Evolutionary conservation across 2,797 vertebrate species (phyloP).

Genomic region (Alectoris magna): DNA sequence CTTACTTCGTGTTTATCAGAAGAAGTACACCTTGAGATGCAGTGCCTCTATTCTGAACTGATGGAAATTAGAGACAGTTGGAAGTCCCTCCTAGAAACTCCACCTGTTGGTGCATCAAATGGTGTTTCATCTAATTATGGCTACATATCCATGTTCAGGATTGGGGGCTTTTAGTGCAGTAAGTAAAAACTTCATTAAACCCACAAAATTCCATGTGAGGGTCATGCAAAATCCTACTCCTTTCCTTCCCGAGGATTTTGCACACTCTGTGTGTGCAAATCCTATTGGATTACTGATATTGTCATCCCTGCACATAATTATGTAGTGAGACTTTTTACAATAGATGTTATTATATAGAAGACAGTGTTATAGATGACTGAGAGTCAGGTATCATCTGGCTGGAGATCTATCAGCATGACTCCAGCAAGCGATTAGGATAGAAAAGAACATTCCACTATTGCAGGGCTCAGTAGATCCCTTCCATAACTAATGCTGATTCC

Average conservation of each 20-base stretch:
- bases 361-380: background rate
- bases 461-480: background rate
- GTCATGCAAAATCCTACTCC: background rate
- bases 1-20: background rate
- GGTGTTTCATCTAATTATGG: background rate
- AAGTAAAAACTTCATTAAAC: background rate
- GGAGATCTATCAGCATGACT: background rate
- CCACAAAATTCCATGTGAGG: background rate
- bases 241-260: background rate
- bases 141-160: background rate
- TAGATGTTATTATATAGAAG: background rate
- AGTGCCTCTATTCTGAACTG: background rate
- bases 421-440: background rate
- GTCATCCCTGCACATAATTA: background rate
- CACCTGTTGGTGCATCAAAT: background rate
- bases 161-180: background rate
- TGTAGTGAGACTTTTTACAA: background rate
- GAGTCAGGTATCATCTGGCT: background rate
- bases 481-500: background rate
- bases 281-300: background rate
- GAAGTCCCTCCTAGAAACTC: background rate
- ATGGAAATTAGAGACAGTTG: background rate
- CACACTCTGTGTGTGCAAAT: background rate
- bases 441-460: background rate
- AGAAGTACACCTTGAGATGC: background rate